These are phyloP conservation scores for Drosophila mauritiana DNA, from an alignment of 1,140 invertebrate genomes.

Conservation along the genomic window DNA sequence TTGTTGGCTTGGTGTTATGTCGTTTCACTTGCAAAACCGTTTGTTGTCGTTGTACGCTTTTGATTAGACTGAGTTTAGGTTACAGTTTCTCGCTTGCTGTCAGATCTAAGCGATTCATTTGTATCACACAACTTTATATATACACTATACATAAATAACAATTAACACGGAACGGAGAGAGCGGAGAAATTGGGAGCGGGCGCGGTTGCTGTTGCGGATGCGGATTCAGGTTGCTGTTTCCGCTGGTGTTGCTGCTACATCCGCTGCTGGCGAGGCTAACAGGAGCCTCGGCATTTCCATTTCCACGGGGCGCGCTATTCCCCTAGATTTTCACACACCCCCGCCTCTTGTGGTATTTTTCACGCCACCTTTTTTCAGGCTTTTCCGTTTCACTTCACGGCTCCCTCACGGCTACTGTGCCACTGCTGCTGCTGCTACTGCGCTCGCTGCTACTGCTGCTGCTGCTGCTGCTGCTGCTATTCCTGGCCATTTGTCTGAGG, in stretches of 20 bases:
- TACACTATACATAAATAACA: conserved; percentile 80
- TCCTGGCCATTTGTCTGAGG: conserved; percentile 65
- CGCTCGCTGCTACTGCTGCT: conserved; percentile 24
- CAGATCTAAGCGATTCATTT: conserved; percentile 40
- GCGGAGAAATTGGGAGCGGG: conserved; percentile 28
- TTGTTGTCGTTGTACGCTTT: conserved; percentile 73
- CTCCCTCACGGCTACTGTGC: conserved; percentile 14
- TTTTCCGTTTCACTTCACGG: conserved; percentile 33
- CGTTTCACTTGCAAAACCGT: conserved; percentile 69
- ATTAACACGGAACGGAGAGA: conserved; percentile 66
- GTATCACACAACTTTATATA: conserved; percentile 78
- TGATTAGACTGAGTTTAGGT: conserved; percentile 49
- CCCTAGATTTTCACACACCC: conserved; percentile 5
- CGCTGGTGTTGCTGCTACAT: conserved; percentile 23
- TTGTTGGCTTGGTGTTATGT: conserved; percentile 58
- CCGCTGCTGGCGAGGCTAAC: conserved; percentile 37
- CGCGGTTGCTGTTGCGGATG: neutral
- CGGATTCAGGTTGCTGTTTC: conserved; percentile 30
- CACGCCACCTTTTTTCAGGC: conserved; percentile 6
- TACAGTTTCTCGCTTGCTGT: conserved; percentile 41
- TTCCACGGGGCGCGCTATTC: conserved; percentile 28
- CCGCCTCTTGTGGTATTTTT: conserved; percentile 10
- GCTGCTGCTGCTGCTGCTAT: conserved; percentile 35
- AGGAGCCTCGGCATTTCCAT: conserved; percentile 41
- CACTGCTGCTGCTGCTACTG: conserved; percentile 27